These are phyloP conservation scores for Clarias pachynema DNA, from an alignment of 2,797 vertebrate genomes.

Conservation along the genomic window DNA sequence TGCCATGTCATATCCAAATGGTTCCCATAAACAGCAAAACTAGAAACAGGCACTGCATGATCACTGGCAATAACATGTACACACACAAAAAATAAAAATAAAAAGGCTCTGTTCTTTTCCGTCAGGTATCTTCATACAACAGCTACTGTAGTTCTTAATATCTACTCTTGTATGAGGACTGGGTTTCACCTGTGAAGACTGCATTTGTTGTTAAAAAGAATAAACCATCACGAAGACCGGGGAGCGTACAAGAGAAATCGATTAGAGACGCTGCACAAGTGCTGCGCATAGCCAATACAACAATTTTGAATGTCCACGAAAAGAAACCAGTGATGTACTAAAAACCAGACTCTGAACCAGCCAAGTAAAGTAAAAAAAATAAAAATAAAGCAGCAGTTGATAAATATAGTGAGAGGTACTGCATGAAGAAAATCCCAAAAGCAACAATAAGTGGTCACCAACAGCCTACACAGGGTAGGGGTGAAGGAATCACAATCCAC, in stretches of 20 bases:
- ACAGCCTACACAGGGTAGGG: not conserved
- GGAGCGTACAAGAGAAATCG: not conserved
- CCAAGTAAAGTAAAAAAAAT: not conserved
- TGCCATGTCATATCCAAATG: not conserved
- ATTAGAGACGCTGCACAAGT: not conserved
- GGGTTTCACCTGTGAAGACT: not conserved
- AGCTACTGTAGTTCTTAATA: not conserved
- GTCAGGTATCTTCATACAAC: not conserved
- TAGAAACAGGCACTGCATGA: not conserved
- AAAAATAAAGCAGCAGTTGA: not conserved
- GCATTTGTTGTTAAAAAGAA: slow-evolving; percentile 1
- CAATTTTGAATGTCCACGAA: not conserved
- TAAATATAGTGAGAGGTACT: not conserved
- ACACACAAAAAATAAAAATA: not conserved
- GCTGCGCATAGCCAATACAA: not conserved
- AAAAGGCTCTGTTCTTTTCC: not conserved
- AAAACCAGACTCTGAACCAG: not conserved
- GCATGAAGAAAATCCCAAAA: not conserved
- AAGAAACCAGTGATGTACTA: not conserved
- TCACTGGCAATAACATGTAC: not conserved
- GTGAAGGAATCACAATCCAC: not conserved
- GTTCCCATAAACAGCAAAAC: not conserved
- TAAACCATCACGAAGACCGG: not conserved
- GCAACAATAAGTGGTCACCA: not conserved
- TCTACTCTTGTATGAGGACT: not conserved